phyloP scores from a whole-genome alignment of 2,888 invertebrate species.

The Eueremaeus valkanovi region DNA sequence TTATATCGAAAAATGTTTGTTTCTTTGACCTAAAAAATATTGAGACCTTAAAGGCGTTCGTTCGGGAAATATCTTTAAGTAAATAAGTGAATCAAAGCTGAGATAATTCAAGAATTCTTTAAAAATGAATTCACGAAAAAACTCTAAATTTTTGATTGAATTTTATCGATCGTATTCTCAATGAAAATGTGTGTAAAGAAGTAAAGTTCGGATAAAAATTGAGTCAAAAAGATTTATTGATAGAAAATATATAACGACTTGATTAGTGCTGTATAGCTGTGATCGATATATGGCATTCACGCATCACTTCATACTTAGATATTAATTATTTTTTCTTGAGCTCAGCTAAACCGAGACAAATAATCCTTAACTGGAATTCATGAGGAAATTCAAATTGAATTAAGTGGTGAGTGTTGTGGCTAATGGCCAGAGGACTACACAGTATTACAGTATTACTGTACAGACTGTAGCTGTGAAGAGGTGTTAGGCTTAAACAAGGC shows the following conservation, averaged over 20 bases:
- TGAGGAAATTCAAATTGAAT: conserved; percentile 11
- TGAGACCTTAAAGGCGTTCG: too few species aligned
- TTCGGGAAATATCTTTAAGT: too few species aligned
- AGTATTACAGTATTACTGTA: too few species aligned
- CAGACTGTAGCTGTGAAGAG: neutral
- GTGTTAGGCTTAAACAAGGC: neutral
- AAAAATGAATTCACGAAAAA: neutral
- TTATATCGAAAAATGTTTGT: too few species aligned
- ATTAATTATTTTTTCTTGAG: neutral
- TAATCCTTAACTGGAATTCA: neutral
- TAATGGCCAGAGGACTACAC: neutral
- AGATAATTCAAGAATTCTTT: too few species aligned
- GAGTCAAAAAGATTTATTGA: conserved; percentile 7
- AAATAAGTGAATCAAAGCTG: too few species aligned
- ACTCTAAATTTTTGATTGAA: neutral
- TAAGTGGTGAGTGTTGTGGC: neutral
- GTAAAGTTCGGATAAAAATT: neutral
- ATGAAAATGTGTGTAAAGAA: neutral
- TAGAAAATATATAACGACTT: neutral
- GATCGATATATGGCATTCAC: neutral
- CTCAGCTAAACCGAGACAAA: neutral
- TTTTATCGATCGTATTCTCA: conserved; percentile 5
- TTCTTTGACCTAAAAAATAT: too few species aligned
- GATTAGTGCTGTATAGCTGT: neutral
- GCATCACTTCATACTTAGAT: neutral